Evolutionary conservation across 1,140 invertebrate genomes (phyloP).

Genomic region (Drosophila nigromelanica): DNA sequence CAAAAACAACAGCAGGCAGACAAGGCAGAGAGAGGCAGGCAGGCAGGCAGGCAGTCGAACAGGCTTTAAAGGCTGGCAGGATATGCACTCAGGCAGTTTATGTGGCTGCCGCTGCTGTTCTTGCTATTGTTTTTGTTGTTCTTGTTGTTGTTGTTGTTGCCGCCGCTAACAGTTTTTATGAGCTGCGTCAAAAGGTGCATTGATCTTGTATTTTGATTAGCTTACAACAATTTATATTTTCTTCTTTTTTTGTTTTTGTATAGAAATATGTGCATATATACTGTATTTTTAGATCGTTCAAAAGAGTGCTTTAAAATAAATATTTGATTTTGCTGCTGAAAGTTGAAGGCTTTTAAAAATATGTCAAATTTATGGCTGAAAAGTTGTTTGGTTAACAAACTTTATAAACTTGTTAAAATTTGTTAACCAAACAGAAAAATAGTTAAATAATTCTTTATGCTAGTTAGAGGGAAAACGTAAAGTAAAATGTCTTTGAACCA

Average conservation of each 20-base stretch:
- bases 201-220: slow-evolving; percentile 48
- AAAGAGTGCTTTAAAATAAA: neutral
- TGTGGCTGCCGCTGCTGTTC: slow-evolving; percentile 26
- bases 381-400: too few species aligned
- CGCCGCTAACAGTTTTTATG: slow-evolving; percentile 23
- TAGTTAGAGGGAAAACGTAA: too few species aligned
- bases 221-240: slow-evolving; percentile 19
- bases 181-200: slow-evolving; percentile 53
- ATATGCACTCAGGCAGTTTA: slow-evolving; percentile 51
- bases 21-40: neutral
- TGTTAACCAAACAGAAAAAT: too few species aligned
- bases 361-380: too few species aligned
- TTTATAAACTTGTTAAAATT: too few species aligned
- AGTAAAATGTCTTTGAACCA: too few species aligned
- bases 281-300: neutral
- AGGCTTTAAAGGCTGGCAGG: slow-evolving; percentile 63
- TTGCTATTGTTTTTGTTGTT: slow-evolving; percentile 10
- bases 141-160: slow-evolving; percentile 35
- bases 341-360: too few species aligned
- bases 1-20: too few species aligned
- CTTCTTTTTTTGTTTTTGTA: neutral
- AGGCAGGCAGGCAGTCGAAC: neutral
- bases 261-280: neutral
- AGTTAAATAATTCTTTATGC: too few species aligned
- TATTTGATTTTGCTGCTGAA: too few species aligned